Evolutionary conservation across 2,113 vertebrate genomes (phyloP).

Genomic region (Empidonax alnorum): DNA sequence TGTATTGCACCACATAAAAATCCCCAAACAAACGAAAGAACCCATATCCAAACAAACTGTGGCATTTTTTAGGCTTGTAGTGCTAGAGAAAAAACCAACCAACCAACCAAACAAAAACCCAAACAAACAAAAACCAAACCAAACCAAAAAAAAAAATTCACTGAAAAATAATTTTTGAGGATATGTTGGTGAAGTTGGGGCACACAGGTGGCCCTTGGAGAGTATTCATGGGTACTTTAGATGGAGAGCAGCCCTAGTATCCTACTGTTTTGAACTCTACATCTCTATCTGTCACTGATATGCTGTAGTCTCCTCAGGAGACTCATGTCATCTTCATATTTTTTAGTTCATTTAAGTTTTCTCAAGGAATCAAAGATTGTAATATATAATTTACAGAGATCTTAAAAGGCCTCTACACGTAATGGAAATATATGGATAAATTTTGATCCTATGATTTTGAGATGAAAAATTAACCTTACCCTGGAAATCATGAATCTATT

Average conservation of each 20-base stretch:
- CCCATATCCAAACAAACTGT: fast-evolving
- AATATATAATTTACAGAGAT: neutral
- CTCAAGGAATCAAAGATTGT: neutral
- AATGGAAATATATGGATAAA: neutral
- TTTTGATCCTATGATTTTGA: neutral
- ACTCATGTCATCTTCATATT: neutral
- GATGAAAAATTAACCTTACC: neutral
- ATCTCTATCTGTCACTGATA: neutral
- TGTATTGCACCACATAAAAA: neutral
- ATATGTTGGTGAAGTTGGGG: neutral
- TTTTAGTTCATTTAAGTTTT: neutral
- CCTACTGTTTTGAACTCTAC: neutral
- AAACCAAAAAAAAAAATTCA: neutral
- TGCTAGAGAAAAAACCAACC: neutral
- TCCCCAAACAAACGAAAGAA: neutral
- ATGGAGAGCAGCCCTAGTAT: neutral
- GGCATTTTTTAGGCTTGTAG: neutral
- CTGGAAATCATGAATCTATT: neutral
- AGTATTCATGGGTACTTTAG: neutral
- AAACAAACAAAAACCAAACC: no score
- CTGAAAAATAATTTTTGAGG: neutral
- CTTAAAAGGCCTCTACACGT: neutral
- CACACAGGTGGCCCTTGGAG: neutral
- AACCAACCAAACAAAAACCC: no score
- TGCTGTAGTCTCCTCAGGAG: fast-evolving